Conservation (phyloP, 2,113 vertebrate genomes). For the Athene noctua region DNA sequence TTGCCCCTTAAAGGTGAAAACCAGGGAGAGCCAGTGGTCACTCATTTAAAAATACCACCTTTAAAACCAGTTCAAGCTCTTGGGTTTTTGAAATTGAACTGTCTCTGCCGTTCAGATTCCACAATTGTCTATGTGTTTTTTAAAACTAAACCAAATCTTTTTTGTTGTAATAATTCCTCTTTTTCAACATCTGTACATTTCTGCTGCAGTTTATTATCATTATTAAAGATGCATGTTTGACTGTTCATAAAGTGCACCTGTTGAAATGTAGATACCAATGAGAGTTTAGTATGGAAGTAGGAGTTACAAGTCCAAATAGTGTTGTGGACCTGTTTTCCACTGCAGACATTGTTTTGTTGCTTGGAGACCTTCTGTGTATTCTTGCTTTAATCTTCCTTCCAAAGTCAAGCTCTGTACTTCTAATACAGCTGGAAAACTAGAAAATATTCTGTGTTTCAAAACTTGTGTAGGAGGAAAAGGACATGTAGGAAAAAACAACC, state of each 20-base stretch:
- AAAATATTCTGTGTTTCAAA: constrained; percentile 30
- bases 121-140: neutral
- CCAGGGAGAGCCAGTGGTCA: neutral
- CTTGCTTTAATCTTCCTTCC: constrained; percentile 10
- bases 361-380: neutral
- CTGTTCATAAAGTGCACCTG: neutral
- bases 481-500: neutral
- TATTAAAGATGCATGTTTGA: neutral
- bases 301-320: neutral
- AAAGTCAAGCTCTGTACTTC: neutral
- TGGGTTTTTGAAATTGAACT: neutral
- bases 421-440: constrained; percentile 11
- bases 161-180: neutral
- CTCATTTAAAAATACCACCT: neutral
- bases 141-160: neutral
- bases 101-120: neutral
- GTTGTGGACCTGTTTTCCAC: neutral
- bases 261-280: neutral
- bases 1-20: neutral
- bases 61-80: neutral
- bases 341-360: constrained; percentile 4
- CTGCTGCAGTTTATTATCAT: neutral
- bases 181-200: neutral
- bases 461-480: constrained; percentile 40
- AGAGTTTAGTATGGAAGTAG: neutral